phyloP scores from a whole-genome alignment of 2,113 vertebrate species.

The Rana temporaria region DNA sequence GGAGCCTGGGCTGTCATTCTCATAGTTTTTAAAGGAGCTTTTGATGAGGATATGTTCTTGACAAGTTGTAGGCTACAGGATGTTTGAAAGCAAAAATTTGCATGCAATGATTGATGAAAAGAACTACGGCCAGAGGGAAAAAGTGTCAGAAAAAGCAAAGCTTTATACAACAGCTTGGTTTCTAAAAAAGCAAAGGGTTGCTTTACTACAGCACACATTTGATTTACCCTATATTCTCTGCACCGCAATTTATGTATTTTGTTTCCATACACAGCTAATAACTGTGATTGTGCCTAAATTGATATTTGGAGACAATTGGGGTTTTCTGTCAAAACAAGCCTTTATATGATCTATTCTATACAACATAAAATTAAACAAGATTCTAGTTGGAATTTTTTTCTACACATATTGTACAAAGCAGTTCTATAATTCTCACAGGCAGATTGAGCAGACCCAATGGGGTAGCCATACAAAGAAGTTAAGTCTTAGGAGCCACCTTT shows the following conservation, averaged over 20 bases:
- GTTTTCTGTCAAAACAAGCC: neutral
- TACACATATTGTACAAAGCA: no score
- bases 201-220: slow-evolving; percentile 55
- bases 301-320: neutral
- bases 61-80: slow-evolving; percentile 52
- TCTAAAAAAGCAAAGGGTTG: slow-evolving; percentile 54
- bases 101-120: slow-evolving; percentile 55
- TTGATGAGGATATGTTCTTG: slow-evolving; percentile 54
- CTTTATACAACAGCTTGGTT: slow-evolving; percentile 54
- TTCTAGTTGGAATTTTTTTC: no score
- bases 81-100: slow-evolving; percentile 56
- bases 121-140: slow-evolving; percentile 49
- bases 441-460: no score
- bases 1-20: slow-evolving; percentile 45
- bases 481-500: no score
- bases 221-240: slow-evolving; percentile 45
- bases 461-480: no score
- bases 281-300: slow-evolving; percentile 31
- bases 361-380: no score
- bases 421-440: no score
- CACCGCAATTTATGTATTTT: slow-evolving; percentile 37
- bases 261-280: slow-evolving; percentile 30
- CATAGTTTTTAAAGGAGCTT: slow-evolving; percentile 47
- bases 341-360: neutral
- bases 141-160: slow-evolving; percentile 57